Conservation (phyloP, 2,888 invertebrate species). For the Boloria selene region DNA sequence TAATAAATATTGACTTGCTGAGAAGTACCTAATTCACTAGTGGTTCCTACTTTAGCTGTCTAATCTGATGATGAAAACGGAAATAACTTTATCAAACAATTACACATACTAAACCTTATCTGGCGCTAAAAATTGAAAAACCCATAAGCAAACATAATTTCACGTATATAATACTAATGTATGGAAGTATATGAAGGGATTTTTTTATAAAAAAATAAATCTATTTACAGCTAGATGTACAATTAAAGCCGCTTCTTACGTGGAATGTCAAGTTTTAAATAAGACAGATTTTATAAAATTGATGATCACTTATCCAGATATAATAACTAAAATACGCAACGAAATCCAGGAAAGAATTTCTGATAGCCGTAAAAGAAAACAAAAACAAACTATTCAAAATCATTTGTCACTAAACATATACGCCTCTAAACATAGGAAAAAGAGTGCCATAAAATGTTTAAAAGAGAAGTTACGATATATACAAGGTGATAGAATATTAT, state of each 20-base stretch:
- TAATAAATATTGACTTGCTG: too few species aligned
- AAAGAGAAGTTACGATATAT: conserved; percentile 73
- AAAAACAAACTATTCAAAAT: conserved; percentile 44
- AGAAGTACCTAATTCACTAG: too few species aligned
- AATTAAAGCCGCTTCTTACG: conserved; percentile 78
- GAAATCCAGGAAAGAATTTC: conserved; percentile 62
- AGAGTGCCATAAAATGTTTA: conserved; percentile 75
- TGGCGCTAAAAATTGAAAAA: too few species aligned
- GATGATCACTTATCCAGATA: conserved; percentile 75
- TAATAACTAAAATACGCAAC: conserved; percentile 58
- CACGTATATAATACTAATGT: too few species aligned
- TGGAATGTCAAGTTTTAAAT: conserved; percentile 78
- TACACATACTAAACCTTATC: too few species aligned
- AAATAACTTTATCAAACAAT: too few species aligned
- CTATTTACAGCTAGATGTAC: conserved; percentile 70
- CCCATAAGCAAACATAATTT: too few species aligned
- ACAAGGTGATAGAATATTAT: conserved; percentile 59
- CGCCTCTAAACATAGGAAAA: conserved; percentile 70
- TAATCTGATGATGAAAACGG: too few species aligned
- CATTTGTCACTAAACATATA: conserved; percentile 68
- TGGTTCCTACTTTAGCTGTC: too few species aligned
- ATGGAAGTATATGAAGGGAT: too few species aligned
- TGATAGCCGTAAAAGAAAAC: conserved; percentile 54
- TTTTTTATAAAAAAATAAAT: not conserved
- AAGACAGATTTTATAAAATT: conserved; percentile 74